Conservation (phyloP, 2,888 invertebrate genomes). For the Apamea crenata region DNA sequence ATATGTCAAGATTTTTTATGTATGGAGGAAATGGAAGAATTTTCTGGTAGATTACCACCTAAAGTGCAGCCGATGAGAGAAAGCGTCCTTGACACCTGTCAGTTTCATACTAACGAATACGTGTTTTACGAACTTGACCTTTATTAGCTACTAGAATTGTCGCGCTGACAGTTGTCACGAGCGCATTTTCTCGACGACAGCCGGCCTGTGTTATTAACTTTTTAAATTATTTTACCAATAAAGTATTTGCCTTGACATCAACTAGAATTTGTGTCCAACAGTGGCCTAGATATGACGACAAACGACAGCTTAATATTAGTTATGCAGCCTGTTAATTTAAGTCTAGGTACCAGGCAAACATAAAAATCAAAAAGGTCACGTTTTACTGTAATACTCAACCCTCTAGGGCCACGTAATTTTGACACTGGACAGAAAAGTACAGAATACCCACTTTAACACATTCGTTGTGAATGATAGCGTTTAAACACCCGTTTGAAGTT, state of each 20-base stretch:
- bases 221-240: not conserved
- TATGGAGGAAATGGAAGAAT: too few relatives aligned
- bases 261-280: not conserved
- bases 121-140: too few relatives aligned
- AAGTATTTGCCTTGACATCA: not conserved
- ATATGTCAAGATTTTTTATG: too few relatives aligned
- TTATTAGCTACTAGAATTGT: too few relatives aligned
- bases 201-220: not conserved
- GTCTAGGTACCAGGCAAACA: conserved; percentile 45
- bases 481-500: too few relatives aligned
- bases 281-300: not conserved
- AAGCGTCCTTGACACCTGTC: too few relatives aligned
- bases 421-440: not conserved
- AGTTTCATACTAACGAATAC: too few relatives aligned
- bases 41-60: too few relatives aligned
- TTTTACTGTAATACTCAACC: conserved; percentile 41
- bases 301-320: not conserved
- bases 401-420: conserved; percentile 22
- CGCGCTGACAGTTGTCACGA: too few relatives aligned
- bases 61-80: too few relatives aligned
- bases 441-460: not conserved
- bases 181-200: too few relatives aligned
- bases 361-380: conserved; percentile 57
- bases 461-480: not conserved
- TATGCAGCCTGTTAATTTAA: conserved; percentile 20